Conservation (phyloP, 2,888 invertebrate species). For the Holacanthella duospinosa region DNA sequence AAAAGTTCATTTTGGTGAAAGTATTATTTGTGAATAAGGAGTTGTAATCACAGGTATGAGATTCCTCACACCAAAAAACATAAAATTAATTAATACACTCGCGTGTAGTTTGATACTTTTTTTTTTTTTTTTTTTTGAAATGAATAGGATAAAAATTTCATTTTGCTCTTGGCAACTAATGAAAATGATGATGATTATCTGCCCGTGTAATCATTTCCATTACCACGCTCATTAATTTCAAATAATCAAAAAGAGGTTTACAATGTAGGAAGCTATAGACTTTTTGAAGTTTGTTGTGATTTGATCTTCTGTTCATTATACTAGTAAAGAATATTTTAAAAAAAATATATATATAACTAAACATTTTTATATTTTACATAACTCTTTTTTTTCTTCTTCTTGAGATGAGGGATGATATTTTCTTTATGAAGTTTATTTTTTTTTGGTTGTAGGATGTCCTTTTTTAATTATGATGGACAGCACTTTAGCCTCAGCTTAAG, state of each 20-base stretch:
- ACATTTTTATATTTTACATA: too few relatives aligned
- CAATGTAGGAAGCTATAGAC: too few relatives aligned
- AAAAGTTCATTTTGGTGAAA: too few relatives aligned
- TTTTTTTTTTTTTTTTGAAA: not conserved
- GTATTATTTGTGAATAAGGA: too few relatives aligned
- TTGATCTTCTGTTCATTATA: not conserved
- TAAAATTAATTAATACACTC: too few relatives aligned
- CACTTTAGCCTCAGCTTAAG: too few relatives aligned
- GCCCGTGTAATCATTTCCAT: constrained; percentile 5
- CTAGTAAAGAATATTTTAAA: not conserved
- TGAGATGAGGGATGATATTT: too few relatives aligned
- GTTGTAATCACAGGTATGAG: too few relatives aligned
- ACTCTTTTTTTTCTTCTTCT: too few relatives aligned
- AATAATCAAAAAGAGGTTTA: not conserved
- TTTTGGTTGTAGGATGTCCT: not conserved
- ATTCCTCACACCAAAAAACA: too few relatives aligned
- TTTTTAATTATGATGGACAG: too few relatives aligned
- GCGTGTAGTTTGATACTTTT: not conserved
- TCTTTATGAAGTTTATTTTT: too few relatives aligned
- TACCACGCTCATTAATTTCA: constrained; percentile 4
- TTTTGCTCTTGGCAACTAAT: not conserved
- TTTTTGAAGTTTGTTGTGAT: not conserved
- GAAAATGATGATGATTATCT: constrained; percentile 2
- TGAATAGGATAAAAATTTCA: not conserved
- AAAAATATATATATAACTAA: not conserved